Evolutionary conservation across 1,140 invertebrate species (phyloP).

Genomic region (Chrysomallon squamiferum): DNA sequence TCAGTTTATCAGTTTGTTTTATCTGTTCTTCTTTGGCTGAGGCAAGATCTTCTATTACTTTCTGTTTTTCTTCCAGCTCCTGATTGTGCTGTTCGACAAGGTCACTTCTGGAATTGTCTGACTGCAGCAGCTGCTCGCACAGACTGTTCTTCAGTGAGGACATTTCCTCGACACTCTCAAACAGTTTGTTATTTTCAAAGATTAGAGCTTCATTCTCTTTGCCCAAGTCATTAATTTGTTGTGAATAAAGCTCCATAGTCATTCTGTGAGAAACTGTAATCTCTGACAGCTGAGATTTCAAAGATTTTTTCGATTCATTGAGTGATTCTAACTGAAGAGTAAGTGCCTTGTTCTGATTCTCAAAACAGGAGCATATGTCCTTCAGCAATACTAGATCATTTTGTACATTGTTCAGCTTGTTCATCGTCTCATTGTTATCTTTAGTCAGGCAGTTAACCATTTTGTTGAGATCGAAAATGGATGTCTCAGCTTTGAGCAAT

Average conservation of each 20-base stretch:
- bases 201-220: neutral
- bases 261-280: neutral
- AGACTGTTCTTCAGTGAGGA: no score
- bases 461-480: neutral
- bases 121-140: no score
- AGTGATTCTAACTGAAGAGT: neutral
- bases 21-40: no score
- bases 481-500: neutral
- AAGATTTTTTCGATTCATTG: neutral
- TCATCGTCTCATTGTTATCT: neutral
- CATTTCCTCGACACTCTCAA: neutral
- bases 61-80: no score
- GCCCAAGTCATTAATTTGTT: neutral
- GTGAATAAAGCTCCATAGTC: neutral
- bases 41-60: no score
- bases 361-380: neutral
- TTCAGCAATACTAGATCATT: neutral
- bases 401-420: neutral
- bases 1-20: no score
- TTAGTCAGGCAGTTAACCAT: neutral
- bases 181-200: neutral
- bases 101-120: no score
- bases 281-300: slow-evolving; percentile 2
- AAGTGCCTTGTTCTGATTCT: neutral
- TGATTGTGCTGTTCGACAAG: no score